Base-by-base conservation (phyloP, 1,140 invertebrate species). In the Drosophila sucinea region DNA sequence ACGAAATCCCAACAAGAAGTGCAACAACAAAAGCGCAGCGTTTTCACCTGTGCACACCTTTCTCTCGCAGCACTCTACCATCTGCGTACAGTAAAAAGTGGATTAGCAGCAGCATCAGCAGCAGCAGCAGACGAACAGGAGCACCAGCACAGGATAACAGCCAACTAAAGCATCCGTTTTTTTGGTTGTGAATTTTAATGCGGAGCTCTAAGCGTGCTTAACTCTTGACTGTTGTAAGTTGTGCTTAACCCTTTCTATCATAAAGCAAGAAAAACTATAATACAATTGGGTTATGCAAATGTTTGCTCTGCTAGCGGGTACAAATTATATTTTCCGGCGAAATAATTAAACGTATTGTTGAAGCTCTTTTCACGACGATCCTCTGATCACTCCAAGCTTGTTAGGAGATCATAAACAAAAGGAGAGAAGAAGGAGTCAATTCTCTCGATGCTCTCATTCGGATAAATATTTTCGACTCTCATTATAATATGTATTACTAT, bases 171-270 rank as follows among this genome's bases (percentile, higher is more conserved):
- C 25, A 51, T 51, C 71, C 60, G 60, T 65, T 68, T 57, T 70
- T 65, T 68, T 71, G 67, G 67, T 79, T 44, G 29, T 35, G 66
- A 73, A 70, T 79, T 73, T 75, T 67, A 74, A 70, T 82, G 73
- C 73, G 25, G 63, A 70, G 70, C 74, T 74, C 66, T 79, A 70
- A 79, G 72, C 71, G 68, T 71, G 74, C 71, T 86, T 69, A 83
- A 73, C 79, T 77, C 68, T 65, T 79, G 67, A 70, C 68, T 66
- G 72, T 60, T 76, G 83, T 86, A 87, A 89, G 83, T 89, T 66
- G 47, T 51, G 51, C 60, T 66, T 66, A 61, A 66, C 56, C 54
- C 44, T 73, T 32, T 56, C 6, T 35, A 40, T 3, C 7, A 32
- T 54, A 30, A n/a, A 32, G 8, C 30, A 30, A 25, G 7, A 63